phyloP scores from a whole-genome alignment of 2,888 invertebrate species.

The Erebia palarica region DNA sequence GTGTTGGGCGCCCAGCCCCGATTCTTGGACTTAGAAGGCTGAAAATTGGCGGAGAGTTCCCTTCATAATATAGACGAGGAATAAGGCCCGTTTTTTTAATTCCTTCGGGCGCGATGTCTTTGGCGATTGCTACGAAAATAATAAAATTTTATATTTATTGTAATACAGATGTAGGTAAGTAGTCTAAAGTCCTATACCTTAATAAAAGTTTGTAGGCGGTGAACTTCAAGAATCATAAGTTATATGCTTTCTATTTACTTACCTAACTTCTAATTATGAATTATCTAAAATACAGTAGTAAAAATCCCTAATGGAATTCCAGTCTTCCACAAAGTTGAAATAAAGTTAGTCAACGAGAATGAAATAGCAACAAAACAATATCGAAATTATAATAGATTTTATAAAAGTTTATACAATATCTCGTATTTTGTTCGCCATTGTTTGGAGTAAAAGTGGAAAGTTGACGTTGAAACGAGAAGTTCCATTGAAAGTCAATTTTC shows the following conservation, averaged over 20 bases:
- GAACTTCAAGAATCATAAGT: background rate
- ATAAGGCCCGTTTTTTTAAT: no score
- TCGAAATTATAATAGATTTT: slow-evolving; percentile 43
- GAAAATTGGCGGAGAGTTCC: no score
- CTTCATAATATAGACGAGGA: no score
- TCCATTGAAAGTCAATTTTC: slow-evolving; percentile 75
- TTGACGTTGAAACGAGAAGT: slow-evolving; percentile 60
- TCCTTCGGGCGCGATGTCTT: no score
- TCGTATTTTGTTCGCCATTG: slow-evolving; percentile 43
- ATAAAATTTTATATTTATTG: no score
- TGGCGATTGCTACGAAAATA: no score
- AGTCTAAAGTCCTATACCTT: no score
- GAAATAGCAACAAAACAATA: slow-evolving; percentile 39
- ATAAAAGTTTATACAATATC: slow-evolving; percentile 43
- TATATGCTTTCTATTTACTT: background rate
- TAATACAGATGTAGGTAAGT: background rate
- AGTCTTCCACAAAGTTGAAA: slow-evolving; percentile 24
- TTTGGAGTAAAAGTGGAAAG: slow-evolving; percentile 65
- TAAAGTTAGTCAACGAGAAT: slow-evolving; percentile 35
- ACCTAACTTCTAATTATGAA: background rate
- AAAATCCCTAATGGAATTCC: slow-evolving; percentile 22
- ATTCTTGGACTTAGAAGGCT: no score
- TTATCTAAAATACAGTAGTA: slow-evolving; percentile 3
- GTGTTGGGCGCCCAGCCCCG: no score
- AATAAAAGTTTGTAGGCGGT: background rate